Evolutionary conservation across 2,888 invertebrate species (phyloP).

Genomic region (Furcula furcula): DNA sequence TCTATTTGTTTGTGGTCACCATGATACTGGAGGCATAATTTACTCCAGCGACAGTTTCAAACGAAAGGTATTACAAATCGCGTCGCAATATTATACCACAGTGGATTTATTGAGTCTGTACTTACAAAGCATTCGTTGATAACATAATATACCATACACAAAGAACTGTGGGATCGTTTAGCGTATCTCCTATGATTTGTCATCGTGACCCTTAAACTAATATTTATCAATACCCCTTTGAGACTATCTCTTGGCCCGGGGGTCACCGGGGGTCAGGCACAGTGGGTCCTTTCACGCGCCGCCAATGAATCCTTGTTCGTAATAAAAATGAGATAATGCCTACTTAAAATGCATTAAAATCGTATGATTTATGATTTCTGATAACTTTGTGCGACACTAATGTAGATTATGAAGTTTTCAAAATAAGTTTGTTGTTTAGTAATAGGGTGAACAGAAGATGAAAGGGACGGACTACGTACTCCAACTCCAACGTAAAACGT

Average conservation of each 20-base stretch:
- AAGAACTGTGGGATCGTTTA: not conserved
- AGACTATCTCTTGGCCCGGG: constrained; percentile 51
- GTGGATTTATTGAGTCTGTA: too few species aligned
- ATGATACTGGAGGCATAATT: too few species aligned
- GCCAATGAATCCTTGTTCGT: constrained; percentile 56
- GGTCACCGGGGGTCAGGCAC: too few species aligned
- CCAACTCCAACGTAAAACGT: too few species aligned
- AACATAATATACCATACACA: not conserved
- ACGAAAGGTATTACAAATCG: too few species aligned
- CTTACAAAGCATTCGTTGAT: not conserved
- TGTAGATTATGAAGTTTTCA: not conserved
- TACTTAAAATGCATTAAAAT: constrained; percentile 68
- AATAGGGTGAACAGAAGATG: too few species aligned
- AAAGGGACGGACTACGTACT: too few species aligned
- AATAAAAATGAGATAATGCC: constrained; percentile 65
- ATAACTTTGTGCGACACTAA: constrained; percentile 32
- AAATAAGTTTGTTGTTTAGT: not conserved
- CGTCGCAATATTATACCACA: too few species aligned
- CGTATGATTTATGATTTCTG: constrained; percentile 66
- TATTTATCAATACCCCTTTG: constrained; percentile 37
- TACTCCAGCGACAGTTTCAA: too few species aligned
- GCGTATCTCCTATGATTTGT: constrained; percentile 11
- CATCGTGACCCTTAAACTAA: constrained; percentile 18
- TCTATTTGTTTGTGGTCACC: too few species aligned
- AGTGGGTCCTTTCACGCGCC: constrained; percentile 45